phyloP scores from a whole-genome alignment of 2,113 vertebrate genomes.

The Ammospiza nelsoni region DNA sequence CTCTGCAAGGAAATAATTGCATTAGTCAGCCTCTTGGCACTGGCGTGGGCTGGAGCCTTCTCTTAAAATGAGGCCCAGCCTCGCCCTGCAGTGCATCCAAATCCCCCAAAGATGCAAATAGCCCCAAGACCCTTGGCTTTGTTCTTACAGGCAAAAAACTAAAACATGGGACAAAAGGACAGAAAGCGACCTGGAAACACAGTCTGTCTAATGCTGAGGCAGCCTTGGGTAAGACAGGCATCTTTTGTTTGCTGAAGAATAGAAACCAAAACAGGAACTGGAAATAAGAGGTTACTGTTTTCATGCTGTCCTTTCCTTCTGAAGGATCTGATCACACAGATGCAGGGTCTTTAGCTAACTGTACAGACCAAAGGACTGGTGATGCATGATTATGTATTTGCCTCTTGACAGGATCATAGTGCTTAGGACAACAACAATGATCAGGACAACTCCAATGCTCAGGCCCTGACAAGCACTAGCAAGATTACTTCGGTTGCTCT shows the following conservation, averaged over 20 bases:
- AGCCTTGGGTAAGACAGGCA: not conserved
- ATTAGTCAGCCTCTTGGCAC: constrained; percentile 66
- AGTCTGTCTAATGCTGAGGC: not conserved
- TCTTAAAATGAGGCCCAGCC: constrained; percentile 56
- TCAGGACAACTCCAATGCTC: not conserved
- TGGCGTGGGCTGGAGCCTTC: not conserved
- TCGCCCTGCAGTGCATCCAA: constrained; percentile 1
- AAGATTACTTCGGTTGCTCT: not conserved
- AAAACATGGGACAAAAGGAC: not conserved
- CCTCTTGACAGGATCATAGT: not conserved
- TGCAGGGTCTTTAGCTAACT: not conserved
- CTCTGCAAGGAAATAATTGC: constrained; percentile 59
- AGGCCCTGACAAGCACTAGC: not conserved
- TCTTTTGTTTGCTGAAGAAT: not conserved
- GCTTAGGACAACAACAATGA: not conserved
- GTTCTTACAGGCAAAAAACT: not conserved
- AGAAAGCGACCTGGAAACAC: not conserved
- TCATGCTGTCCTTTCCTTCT: not conserved
- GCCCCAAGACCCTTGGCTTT: not conserved
- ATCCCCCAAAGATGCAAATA: constrained; percentile 4
- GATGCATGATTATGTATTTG: rapidly evolving
- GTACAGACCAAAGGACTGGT: not conserved
- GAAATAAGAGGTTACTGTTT: not conserved
- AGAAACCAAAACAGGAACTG: not conserved
- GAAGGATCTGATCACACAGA: not conserved